Evolutionary conservation across 1,140 invertebrate species (phyloP).

Genomic region (Drosophila ironensis): DNA sequence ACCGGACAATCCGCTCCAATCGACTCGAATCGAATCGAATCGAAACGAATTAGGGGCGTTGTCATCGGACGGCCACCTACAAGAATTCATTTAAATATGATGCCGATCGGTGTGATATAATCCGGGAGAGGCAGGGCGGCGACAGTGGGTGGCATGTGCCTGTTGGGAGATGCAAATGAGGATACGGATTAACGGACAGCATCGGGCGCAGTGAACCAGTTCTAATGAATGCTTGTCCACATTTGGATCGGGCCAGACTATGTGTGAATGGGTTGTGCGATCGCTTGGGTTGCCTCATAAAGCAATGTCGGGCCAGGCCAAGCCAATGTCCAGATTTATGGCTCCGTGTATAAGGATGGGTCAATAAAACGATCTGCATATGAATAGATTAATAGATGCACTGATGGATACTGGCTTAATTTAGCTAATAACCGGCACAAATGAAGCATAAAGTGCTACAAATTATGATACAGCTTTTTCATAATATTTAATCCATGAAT

Average conservation of each 20-base stretch:
- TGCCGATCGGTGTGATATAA: slow-evolving; percentile 9
- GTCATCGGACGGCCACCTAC: slow-evolving; percentile 36
- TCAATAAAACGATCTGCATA: slow-evolving; percentile 19
- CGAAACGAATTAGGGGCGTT: slow-evolving; percentile 24
- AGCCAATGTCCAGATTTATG: slow-evolving; percentile 25
- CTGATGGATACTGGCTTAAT: slow-evolving; percentile 30
- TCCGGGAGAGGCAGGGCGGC: slow-evolving; percentile 9
- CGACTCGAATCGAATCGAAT: slow-evolving; percentile 19
- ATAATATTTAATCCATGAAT: neutral
- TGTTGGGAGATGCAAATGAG: slow-evolving; percentile 39
- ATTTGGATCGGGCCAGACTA: neutral
- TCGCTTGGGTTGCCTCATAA: too few species aligned
- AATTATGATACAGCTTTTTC: neutral
- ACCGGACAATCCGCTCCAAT: slow-evolving; percentile 15
- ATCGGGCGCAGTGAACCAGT: slow-evolving; percentile 24
- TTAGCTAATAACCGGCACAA: slow-evolving; percentile 18
- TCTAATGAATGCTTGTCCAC: too few species aligned
- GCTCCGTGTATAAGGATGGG: slow-evolving; percentile 10
- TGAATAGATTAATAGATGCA: slow-evolving; percentile 35
- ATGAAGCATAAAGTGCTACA: neutral
- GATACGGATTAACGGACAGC: slow-evolving; percentile 17
- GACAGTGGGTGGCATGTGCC: slow-evolving; percentile 18
- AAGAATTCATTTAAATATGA: slow-evolving; percentile 11
- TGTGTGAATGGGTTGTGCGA: neutral
- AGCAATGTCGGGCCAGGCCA: too few species aligned